A percentile compares a stretch with the other conserved stretches of the same genome.
Evolutionary conservation across 2,888 invertebrate genomes (phyloP).

Genomic region (Ephialtes manifestator): DNA sequence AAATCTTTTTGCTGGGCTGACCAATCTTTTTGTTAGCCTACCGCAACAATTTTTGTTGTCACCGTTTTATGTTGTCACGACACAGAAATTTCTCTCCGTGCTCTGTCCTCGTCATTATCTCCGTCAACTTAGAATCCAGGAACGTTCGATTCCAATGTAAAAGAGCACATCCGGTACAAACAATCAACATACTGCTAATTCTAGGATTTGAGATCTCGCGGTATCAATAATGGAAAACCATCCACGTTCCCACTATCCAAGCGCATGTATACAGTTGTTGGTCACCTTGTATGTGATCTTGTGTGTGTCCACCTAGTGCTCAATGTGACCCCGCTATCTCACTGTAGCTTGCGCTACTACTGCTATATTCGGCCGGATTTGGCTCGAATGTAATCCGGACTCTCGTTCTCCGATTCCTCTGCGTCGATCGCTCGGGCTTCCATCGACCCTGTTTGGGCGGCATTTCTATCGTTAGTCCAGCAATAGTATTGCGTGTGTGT

Average conservation of each 20-base stretch:
- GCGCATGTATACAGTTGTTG: not conserved
- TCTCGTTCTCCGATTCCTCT: constrained; percentile 51
- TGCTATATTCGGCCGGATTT: constrained; percentile 74
- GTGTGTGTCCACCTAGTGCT: constrained; percentile 3
- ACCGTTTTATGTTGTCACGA: too few species aligned
- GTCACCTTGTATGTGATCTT: not conserved
- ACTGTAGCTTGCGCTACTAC: not conserved
- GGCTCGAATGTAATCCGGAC: constrained; percentile 74
- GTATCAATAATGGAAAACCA: constrained; percentile 8
- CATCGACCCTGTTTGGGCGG: not conserved
- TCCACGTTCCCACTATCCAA: not conserved
- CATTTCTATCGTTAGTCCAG: not conserved
- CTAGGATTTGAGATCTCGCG: not conserved
- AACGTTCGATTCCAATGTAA: too few species aligned
- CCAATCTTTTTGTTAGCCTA: too few species aligned
- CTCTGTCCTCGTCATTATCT: too few species aligned
- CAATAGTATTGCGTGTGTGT: constrained; percentile 12
- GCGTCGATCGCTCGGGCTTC: not conserved
- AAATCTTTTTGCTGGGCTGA: too few species aligned
- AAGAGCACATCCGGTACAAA: too few species aligned
- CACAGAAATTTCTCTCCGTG: too few species aligned
- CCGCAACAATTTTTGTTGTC: too few species aligned
- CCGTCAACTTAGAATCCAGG: too few species aligned
- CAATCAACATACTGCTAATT: not conserved
- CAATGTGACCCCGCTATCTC: not conserved